Conservation (phyloP, 2,888 invertebrate genomes). For the Heliothis peltigera region DNA sequence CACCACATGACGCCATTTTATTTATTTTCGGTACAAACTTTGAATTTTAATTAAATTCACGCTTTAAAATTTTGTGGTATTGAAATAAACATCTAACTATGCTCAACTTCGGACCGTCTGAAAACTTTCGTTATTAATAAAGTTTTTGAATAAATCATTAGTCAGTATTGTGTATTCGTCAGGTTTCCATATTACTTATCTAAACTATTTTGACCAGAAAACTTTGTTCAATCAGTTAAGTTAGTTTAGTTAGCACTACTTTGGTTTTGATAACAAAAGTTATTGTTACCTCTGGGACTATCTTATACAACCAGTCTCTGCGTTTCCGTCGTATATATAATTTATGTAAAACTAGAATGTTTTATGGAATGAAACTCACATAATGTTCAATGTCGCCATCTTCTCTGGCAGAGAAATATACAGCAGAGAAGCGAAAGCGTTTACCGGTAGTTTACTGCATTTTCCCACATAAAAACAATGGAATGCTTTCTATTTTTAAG, state of each 20-base stretch:
- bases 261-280: constrained; percentile 26
- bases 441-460: constrained; percentile 39
- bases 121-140: constrained; percentile 28
- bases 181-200: constrained; percentile 1
- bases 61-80: constrained; percentile 22
- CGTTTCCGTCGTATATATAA: constrained; percentile 4
- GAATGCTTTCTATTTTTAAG: constrained; percentile 49
- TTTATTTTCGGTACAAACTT: constrained; percentile 27
- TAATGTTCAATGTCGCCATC: constrained; percentile 11
- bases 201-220: constrained; percentile 1
- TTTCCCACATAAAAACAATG: constrained; percentile 51
- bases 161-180: constrained; percentile 7
- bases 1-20: constrained; percentile 22
- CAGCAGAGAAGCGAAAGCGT: constrained; percentile 58
- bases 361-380: constrained; percentile 27
- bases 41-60: constrained; percentile 17
- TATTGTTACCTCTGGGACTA: constrained; percentile 9
- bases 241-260: constrained; percentile 22
- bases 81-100: constrained; percentile 23
- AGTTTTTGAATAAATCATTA: constrained; percentile 26
- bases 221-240: constrained; percentile 2
- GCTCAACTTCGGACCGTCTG: constrained; percentile 13
- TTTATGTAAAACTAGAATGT: constrained; percentile 24
- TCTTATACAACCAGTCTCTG: constrained; percentile 6
- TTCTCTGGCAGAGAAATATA: constrained; percentile 25